These are phyloP conservation scores for Hydroisotoma schaefferi DNA, from an alignment of 2,888 invertebrate species.

Conservation along the genomic window DNA sequence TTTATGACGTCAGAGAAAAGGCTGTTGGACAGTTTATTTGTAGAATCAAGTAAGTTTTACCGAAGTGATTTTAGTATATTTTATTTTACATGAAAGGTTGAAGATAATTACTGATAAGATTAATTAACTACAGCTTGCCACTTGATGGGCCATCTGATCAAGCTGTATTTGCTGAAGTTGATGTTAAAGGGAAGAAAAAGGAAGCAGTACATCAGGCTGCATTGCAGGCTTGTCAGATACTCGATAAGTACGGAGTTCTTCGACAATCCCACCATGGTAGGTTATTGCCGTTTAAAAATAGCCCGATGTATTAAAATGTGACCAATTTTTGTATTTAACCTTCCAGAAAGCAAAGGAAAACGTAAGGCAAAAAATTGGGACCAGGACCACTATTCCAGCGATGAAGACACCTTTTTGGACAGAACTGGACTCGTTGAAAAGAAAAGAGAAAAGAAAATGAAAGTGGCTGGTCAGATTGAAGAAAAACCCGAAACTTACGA, in stretches of 20 bases:
- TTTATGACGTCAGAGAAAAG: conserved; percentile 81
- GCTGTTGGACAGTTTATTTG: conserved; percentile 83
- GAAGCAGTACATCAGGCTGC: conserved; percentile 91
- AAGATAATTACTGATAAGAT: not conserved
- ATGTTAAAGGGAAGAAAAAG: conserved; percentile 88
- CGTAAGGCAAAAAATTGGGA: conserved; percentile 73
- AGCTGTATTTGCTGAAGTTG: conserved; percentile 76
- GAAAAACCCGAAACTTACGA: conserved; percentile 59
- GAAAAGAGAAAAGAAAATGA: conserved; percentile 76
- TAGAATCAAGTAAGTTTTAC: conserved; percentile 58
- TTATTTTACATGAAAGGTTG: not conserved
- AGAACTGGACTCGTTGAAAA: conserved; percentile 88
- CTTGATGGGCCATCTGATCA: conserved; percentile 67
- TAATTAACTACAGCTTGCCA: conserved; percentile 66
- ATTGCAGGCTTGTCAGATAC: conserved; percentile 84
- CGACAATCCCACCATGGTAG: conserved; percentile 81
- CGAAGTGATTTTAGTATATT: not conserved
- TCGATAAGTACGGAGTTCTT: conserved; percentile 82
- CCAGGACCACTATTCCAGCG: conserved; percentile 88
- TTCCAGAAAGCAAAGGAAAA: conserved; percentile 68
- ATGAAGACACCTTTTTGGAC: conserved; percentile 94
- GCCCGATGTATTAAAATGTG: too few species aligned
- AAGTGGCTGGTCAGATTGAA: conserved; percentile 57
- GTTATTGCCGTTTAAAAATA: conserved; percentile 32
- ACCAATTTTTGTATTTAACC: not conserved